These are phyloP conservation scores for Microctenopoma lineatum DNA, from an alignment of 2,797 vertebrate genomes.

Conservation along the genomic window DNA sequence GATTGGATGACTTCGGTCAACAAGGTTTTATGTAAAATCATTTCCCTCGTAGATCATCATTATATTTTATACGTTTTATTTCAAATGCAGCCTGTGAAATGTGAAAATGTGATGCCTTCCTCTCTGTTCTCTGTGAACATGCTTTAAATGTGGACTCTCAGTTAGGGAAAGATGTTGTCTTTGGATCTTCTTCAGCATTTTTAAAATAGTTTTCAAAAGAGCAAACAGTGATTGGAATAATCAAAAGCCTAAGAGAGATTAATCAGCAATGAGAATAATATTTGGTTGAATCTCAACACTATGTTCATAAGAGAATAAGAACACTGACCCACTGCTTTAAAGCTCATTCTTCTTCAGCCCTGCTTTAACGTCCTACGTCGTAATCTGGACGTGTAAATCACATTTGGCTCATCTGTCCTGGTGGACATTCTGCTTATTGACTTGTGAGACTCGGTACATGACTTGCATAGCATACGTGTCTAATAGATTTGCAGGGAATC, in stretches of 20 bases:
- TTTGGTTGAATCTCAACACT: neutral
- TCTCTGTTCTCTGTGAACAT: neutral
- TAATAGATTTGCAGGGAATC: conserved; percentile 80
- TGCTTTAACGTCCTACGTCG: conserved; percentile 17
- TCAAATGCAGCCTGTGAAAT: neutral
- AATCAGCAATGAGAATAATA: neutral
- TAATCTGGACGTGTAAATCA: conserved; percentile 29
- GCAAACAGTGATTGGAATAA: neutral
- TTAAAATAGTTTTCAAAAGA: neutral
- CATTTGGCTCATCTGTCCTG: conserved; percentile 38
- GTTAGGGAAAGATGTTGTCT: neutral
- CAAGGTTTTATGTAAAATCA: neutral
- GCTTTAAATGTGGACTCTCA: neutral
- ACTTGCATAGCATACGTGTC: conserved; percentile 74
- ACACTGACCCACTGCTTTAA: neutral
- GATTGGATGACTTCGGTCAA: conserved; percentile 22
- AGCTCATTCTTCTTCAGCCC: conserved; percentile 28
- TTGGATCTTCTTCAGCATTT: too few relatives aligned
- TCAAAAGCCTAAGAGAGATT: neutral
- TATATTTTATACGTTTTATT: neutral
- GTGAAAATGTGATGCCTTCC: neutral
- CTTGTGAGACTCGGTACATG: conserved; percentile 66
- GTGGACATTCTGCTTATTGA: conserved; percentile 60
- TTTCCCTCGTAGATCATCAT: neutral
- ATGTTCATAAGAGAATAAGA: conserved; percentile 2